Evolutionary conservation across 2,888 invertebrate species (phyloP), one percentile per base, ranked within the genome.

Genomic region (Tenthredo amoena): DNA sequence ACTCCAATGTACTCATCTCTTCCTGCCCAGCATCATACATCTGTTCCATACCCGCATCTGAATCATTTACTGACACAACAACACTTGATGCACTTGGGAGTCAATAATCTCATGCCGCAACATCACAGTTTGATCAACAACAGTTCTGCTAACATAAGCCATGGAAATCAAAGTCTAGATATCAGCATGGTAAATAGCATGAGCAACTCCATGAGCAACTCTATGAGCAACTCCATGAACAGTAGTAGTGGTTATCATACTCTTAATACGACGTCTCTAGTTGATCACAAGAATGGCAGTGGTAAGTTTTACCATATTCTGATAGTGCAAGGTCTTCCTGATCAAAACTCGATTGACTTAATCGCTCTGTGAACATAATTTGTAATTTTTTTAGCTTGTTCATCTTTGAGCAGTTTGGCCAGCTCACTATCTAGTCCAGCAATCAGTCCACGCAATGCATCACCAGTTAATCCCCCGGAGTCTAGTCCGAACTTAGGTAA

Each of bases 201-300:
- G 68, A 43, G 82, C 5, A 81, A 58, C 12, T 58, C 58, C 12
- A 58, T 81, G 40, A 86, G 91, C 84, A 89, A 90, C 26, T 77
- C 89, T 15, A 89, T 89, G 40, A 86, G 91, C 84, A 89, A 90
- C 31, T 79, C 89, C 21, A 89, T 89, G 74, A 47, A 88, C 81
- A 94, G 94, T 90, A 94, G 94, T 90, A 94, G 94, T 87, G 94
- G 95, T 0, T 95, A 95, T 91, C 95, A 95, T 91, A 95, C 95
- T 4, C 94, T 95, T 88, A 95, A 95, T 91, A 94, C 94, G 10
- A 94, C 94, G 1, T 94, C 94, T 0, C 93, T 95, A 40, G 94
- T 94, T 89, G 94, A 94, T 9, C 95, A 94, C 87, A 95, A 95
- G 87, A 94, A 91, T 9, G 88, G 90, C 65, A 91, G 91, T 84